phyloP scores from a whole-genome alignment of 2,113 vertebrate species.

The Orientallactaga bullata region DNA sequence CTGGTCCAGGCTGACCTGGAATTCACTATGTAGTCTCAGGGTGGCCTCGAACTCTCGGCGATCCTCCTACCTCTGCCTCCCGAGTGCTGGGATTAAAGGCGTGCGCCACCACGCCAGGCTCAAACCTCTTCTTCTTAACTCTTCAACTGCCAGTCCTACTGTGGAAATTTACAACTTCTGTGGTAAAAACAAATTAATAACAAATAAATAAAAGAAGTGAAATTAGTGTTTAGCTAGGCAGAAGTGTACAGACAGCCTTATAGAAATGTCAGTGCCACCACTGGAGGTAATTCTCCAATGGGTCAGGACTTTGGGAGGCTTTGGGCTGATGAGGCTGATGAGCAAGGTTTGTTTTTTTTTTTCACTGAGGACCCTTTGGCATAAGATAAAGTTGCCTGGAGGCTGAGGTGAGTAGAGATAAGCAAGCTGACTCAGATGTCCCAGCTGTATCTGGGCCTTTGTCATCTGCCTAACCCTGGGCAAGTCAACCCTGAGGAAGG shows the following conservation, averaged over 20 bases:
- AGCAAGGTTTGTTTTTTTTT: not conserved
- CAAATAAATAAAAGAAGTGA: not conserved
- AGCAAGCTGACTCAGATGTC: not conserved
- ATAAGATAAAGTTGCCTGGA: not conserved
- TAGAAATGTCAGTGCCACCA: not conserved
- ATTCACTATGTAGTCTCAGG: too few species aligned
- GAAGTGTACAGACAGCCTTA: not conserved
- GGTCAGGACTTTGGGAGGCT: not conserved
- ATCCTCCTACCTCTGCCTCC: too few species aligned
- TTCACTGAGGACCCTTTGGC: not conserved
- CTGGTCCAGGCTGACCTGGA: too few species aligned
- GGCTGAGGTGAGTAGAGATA: not conserved
- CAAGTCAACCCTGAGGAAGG: not conserved
- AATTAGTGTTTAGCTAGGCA: not conserved
- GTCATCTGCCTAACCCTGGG: not conserved
- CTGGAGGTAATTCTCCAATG: conserved; percentile 25
- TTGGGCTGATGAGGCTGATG: not conserved
- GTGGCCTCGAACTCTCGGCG: too few species aligned
- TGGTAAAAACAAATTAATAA: not conserved
- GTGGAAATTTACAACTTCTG: not conserved
- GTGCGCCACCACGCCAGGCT: too few species aligned
- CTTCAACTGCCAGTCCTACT: not conserved
- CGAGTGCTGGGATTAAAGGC: too few species aligned
- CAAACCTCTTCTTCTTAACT: too few species aligned
- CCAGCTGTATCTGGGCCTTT: not conserved